Conservation (phyloP, 2,888 invertebrate species). For the Ctenicera cuprea region DNA sequence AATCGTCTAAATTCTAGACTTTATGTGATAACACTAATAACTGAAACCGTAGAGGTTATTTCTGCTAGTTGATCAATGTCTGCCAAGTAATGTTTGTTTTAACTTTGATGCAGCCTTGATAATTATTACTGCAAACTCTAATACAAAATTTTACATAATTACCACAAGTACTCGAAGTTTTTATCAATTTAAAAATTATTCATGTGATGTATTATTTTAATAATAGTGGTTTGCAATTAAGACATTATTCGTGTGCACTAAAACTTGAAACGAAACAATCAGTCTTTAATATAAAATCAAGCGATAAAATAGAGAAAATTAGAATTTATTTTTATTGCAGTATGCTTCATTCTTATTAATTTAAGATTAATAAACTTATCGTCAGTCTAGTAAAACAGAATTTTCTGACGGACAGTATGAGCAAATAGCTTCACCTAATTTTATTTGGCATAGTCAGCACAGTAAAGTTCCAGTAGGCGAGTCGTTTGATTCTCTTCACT, state of each 20-base stretch:
- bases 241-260: too few species aligned
- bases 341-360: too few species aligned
- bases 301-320: too few species aligned
- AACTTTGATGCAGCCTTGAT: background rate
- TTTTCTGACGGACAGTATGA: background rate
- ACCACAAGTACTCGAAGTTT: background rate
- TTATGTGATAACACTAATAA: slow-evolving; percentile 28
- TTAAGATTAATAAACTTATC: too few species aligned
- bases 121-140: background rate
- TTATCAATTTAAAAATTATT: too few species aligned
- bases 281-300: too few species aligned
- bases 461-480: background rate
- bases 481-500: background rate
- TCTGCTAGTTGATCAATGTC: slow-evolving; percentile 16
- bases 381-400: too few species aligned
- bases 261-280: too few species aligned
- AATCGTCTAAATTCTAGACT: slow-evolving; percentile 18
- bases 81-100: slow-evolving; percentile 1
- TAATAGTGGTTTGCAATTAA: too few species aligned
- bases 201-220: too few species aligned
- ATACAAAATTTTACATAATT: too few species aligned
- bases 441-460: background rate
- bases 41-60: slow-evolving; percentile 14
- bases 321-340: too few species aligned
- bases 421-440: background rate